Conservation (phyloP, 2,113 vertebrate species). For the Tupaia tana region DNA sequence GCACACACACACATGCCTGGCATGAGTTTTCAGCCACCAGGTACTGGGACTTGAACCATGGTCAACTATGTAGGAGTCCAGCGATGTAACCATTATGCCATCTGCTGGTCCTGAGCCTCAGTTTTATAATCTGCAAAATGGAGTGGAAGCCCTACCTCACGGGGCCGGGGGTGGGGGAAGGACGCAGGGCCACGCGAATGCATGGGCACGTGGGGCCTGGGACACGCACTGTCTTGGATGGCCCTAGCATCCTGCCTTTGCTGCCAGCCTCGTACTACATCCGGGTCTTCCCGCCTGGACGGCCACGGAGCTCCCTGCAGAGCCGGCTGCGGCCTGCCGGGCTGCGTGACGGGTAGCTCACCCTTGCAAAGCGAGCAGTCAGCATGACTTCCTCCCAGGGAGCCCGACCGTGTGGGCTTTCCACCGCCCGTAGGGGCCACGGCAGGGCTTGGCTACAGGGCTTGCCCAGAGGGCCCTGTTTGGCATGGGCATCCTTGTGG, state of each 20-base stretch:
- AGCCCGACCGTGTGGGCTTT: not conserved
- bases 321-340: not conserved
- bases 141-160: fast-evolving
- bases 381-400: not conserved
- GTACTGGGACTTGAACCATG: no score
- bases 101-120: not conserved
- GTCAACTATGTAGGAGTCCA: no score
- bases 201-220: fast-evolving
- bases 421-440: not conserved
- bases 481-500: fast-evolving
- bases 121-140: not conserved
- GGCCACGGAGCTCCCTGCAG: not conserved
- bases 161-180: not conserved
- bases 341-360: not conserved
- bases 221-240: no score
- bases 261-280: not conserved
- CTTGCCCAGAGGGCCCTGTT: not conserved
- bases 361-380: not conserved
- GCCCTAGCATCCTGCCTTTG: not conserved
- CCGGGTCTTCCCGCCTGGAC: not conserved
- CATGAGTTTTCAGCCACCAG: no score
- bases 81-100: no score
- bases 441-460: not conserved
- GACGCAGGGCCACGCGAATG: fast-evolving
- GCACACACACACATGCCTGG: no score